Evolutionary conservation across 2,797 vertebrate genomes (phyloP), one percentile per base, ranked within the genome.

Genomic region (Leptodactylus fallax): DNA sequence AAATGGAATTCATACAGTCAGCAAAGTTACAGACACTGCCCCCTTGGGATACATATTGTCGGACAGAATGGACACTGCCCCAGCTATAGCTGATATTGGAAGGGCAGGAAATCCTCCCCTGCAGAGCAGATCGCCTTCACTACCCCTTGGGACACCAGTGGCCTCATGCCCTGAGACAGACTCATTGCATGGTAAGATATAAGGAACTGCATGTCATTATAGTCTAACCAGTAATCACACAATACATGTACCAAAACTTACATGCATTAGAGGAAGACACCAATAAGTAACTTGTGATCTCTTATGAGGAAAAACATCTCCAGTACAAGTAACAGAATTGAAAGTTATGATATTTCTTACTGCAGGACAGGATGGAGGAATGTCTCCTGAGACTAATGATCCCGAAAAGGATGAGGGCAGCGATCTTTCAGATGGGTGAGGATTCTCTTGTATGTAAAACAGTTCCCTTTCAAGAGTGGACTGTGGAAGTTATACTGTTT

Each of bases 381-480:
- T 95, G 88, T 87, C 81, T 11, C 94, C 94, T 88, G 89, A 92
- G 82, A 92, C 90, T 63, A 93, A 93, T 90, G 96, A 95, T 91
- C 94, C 94, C 90, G 94, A 94, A 94, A 95, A 94, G 85, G 96
- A 95, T 90, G 96, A 95, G 92, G 95, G 96, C 94, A 97, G 96
- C 88, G 97, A 98, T 91, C 93, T 97, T 90, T 98, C 97, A 82
- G 96, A 98, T 94, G 96, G 97, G 98, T 99, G 94, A 96, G 95
- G 95, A 49, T 47, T 25, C 17, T 45, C n/a, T 55, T 56, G 65
- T 83, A 25, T 74, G 67, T 71, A 49, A 25, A 13, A 21, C 71
- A 5, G 45, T 72, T 72, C 51, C 25, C 23, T 78, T 56, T 25
- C 12, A 12, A 56, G 77, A 16, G 21, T 79, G 25, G 53, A 1